These are phyloP conservation scores for Tetramorium parvispinum DNA, from an alignment of 1,140 invertebrate species.

Conservation along the genomic window DNA sequence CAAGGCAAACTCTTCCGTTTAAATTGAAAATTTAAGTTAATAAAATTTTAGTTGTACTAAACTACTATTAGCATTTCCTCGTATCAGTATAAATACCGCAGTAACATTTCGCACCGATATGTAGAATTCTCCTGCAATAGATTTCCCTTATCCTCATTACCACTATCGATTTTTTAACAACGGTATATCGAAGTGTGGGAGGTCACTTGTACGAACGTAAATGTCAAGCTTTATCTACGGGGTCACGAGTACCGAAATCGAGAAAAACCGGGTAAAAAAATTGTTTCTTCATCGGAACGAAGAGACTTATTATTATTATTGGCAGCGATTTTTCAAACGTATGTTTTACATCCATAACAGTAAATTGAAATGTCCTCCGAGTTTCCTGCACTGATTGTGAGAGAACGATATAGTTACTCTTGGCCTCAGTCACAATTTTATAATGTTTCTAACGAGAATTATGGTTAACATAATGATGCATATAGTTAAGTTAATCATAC, in stretches of 20 bases:
- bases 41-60: too few relatives aligned
- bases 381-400: too few relatives aligned
- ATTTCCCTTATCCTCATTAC: background rate
- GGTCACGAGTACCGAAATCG: conserved; percentile 9
- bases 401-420: too few relatives aligned
- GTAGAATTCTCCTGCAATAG: background rate
- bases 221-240: conserved; percentile 1
- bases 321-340: background rate
- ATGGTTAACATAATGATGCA: too few relatives aligned
- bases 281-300: background rate
- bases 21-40: background rate
- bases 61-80: background rate
- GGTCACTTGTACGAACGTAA: background rate
- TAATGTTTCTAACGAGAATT: too few relatives aligned
- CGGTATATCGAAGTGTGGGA: background rate
- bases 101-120: background rate
- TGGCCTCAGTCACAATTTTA: too few relatives aligned
- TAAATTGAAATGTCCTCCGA: background rate
- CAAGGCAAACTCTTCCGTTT: background rate
- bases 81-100: background rate
- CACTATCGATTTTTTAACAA: conserved; percentile 22
- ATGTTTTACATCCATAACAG: background rate
- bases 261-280: background rate
- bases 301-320: background rate
- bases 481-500: too few relatives aligned